A percentile compares a stretch with the other conserved stretches of the same genome.
Conservation (phyloP, 2,797 vertebrate species). For the Acanthopagrus latus region DNA sequence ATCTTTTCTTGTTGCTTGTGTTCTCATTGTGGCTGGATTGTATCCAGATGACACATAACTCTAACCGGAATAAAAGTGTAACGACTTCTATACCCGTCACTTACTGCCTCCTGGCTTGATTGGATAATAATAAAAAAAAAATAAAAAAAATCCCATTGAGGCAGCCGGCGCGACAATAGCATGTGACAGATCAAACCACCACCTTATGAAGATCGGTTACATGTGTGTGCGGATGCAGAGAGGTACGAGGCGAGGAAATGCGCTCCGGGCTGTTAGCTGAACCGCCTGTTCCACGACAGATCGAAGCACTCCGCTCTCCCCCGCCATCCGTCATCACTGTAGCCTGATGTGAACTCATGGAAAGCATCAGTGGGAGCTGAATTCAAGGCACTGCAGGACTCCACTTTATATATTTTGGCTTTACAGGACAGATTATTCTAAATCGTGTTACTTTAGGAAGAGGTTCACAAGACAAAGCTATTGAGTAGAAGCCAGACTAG, state of each 20-base stretch:
- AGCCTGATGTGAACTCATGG: slow-evolving; percentile 32
- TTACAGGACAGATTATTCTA: not conserved
- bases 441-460: slow-evolving; percentile 2
- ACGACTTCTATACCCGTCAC: slow-evolving; percentile 49
- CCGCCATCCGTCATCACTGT: slow-evolving; percentile 40
- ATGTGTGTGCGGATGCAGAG: slow-evolving; percentile 30
- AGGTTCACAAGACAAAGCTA: not conserved
- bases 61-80: slow-evolving; percentile 27
- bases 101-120: slow-evolving; percentile 45
- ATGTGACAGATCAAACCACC: slow-evolving; percentile 45
- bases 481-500: not conserved
- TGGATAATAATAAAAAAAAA: slow-evolving; percentile 50
- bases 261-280: slow-evolving; percentile 38
- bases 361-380: slow-evolving; percentile 22
- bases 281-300: slow-evolving; percentile 25
- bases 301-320: slow-evolving; percentile 18
- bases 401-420: slow-evolving; percentile 25
- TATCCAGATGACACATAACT: slow-evolving; percentile 44
- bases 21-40: slow-evolving; percentile 15
- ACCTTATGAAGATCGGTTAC: slow-evolving; percentile 53
- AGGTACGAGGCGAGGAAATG: slow-evolving; percentile 17
- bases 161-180: slow-evolving; percentile 32
- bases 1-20: slow-evolving; percentile 37
- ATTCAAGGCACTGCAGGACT: slow-evolving; percentile 18
- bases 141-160: slow-evolving; percentile 19